Base-by-base conservation (phyloP, 2,888 invertebrate species). In the Scrobipalpa atriplicella region DNA sequence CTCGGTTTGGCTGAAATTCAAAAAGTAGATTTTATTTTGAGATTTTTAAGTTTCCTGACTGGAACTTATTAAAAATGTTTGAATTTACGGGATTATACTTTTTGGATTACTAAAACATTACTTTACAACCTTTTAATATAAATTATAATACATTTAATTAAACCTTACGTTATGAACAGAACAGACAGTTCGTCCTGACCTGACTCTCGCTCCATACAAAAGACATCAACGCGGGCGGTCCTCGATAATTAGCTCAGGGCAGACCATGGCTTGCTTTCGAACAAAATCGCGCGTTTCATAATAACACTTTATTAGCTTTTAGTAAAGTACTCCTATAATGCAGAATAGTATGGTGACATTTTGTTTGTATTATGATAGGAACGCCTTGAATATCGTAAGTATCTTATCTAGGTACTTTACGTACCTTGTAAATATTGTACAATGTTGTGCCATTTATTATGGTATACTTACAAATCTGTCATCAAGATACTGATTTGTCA, bases 211-310 rank as follows among this genome's bases (percentile, higher is more conserved):
- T 70, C 71, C 78, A 73, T 85, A 78, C 73, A 75, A 88, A 90
- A 89, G 90, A 91, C 84, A 81, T 91, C 89, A 90, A 91, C 90
- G 90, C 86, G 84, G 79, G 82, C 79, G 81, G 78, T 73, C 76
- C 68, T 61, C 68, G 64, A 29, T 19, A 21, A n/a, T n/a, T 56
- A 18, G 56, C 39, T 56, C 18, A 41, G 21, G 56, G 56, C 64
- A 18, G 58, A 16, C 36, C 58, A 16, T 58, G 29, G 29, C 29
- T 29, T n/a, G 29, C 29, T 29, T 3, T 29, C 2, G 29, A 29
- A 29, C 29, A 29, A 29, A 29, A 29, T 2, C 29, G 29, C 29
- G 29, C 29, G 29, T 29, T 29, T 29, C 2, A 29, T 29, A 29
- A 29, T 29, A 29, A n/a, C 6, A n/a, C 5, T n/a, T 13, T n/a